Evolutionary conservation across 2,797 vertebrate species (phyloP), one percentile per base, ranked within the genome.

Genomic region (Platalea minor): DNA sequence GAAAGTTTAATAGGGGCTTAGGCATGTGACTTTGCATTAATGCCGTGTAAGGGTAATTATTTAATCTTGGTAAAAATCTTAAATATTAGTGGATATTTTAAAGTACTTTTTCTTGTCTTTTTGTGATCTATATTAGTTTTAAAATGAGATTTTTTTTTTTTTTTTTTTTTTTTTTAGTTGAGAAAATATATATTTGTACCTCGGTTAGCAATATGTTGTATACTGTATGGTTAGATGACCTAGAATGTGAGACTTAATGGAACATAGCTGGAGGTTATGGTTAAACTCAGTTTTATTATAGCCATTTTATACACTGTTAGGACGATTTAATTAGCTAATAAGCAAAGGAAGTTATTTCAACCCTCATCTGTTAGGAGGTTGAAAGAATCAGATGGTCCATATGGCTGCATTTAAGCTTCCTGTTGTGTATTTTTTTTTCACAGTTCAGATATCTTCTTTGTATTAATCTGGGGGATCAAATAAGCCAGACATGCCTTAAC

Each of bases 341-440:
- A 97, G 95, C 95, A 95, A 96, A 97, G 96, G 96, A 96, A 97
- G 97, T 97, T 96, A 97, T 97, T 97, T 96, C 95, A 96, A 73
- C 91, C 87, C 91, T 97, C 96, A 96, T 97, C 96, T 97, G 95
- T 96, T 94, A 91, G 82, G 85, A 90, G 85, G 92, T 96, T 98
- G 95, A 97, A 97, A 97, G 96, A 92, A 96, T 97, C 95, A 93
- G 93, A 97, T 96, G 88, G 94, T 97, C 96, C 96, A 97, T 96
- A 96, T 97, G 96, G 97, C 96, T 96, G 90, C 91, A 95, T 97
- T 98, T 97, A 96, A 95, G 95, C 96, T 98, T 97, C 97, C 97
- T 97, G 97, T 97, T 97, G 94, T 95, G 93, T 43, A 77, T 82
- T 88, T 81, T 91, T 91, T 82, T 92, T 97, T 96, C 95, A 89